phyloP scores from a whole-genome alignment of 2,888 invertebrate species.

The Phaonia tiefii region DNA sequence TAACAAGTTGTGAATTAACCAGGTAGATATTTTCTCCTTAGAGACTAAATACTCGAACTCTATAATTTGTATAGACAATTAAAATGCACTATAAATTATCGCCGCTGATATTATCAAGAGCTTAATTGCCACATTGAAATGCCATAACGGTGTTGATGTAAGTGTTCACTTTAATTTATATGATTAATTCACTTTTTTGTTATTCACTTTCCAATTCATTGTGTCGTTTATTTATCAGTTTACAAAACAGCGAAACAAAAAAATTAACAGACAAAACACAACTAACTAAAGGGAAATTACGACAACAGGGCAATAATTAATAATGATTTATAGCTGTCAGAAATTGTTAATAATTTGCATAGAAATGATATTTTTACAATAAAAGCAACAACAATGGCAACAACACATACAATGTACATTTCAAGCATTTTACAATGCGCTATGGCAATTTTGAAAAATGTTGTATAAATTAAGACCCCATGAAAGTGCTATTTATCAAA shows the following conservation, averaged over 20 bases:
- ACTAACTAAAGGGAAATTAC: slow-evolving; percentile 23
- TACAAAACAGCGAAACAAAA: neutral
- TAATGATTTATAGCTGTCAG: slow-evolving; percentile 77
- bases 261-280: no score
- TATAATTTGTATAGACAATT: slow-evolving; percentile 26
- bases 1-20: no score
- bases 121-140: slow-evolving; percentile 53
- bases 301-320: slow-evolving; percentile 69
- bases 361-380: slow-evolving; percentile 69
- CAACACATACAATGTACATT: slow-evolving; percentile 15
- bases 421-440: slow-evolving; percentile 7
- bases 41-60: slow-evolving; percentile 10
- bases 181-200: slow-evolving; percentile 48
- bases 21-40: no score
- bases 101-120: slow-evolving; percentile 45
- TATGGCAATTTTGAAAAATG: slow-evolving; percentile 23
- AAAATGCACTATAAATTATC: slow-evolving; percentile 23
- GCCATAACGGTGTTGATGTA: slow-evolving; percentile 50
- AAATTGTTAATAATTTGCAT: slow-evolving; percentile 77
- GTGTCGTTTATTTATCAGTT: neutral
- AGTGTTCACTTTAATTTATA: slow-evolving; percentile 53
- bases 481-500: slow-evolving; percentile 26
- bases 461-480: slow-evolving; percentile 26
- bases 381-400: slow-evolving; percentile 28
- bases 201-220: slow-evolving; percentile 3